Evolutionary conservation across 2,113 vertebrate genomes (phyloP).

Genomic region (Trematomus loennbergii): DNA sequence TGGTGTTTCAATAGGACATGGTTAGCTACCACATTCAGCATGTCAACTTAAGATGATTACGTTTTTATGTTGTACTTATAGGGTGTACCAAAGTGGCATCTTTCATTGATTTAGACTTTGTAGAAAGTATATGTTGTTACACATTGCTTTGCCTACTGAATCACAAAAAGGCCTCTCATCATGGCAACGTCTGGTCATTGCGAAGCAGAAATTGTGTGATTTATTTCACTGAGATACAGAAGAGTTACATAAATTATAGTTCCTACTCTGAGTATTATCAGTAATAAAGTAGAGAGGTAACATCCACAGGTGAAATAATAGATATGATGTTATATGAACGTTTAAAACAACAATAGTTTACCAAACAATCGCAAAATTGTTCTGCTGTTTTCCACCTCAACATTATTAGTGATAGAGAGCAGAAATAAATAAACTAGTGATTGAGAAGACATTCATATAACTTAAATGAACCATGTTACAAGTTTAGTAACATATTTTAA

Average conservation of each 20-base stretch:
- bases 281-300: neutral
- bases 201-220: neutral
- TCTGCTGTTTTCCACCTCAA: neutral
- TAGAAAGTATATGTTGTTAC: neutral
- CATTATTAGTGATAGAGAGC: neutral
- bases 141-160: neutral
- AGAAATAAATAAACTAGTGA: neutral
- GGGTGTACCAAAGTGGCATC: neutral
- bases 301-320: too few relatives aligned
- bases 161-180: neutral
- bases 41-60: too few relatives aligned
- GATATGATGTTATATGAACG: neutral
- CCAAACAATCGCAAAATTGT: neutral
- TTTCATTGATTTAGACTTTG: neutral
- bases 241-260: neutral
- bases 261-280: neutral
- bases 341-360: neutral
- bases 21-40: too few relatives aligned
- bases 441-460: too few relatives aligned
- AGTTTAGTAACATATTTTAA: neutral
- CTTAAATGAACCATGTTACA: neutral
- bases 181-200: neutral
- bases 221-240: neutral
- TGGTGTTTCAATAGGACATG: too few relatives aligned
- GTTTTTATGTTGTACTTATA: too few relatives aligned